These are phyloP conservation scores for Drosophila kuntzei DNA, from an alignment of 2,888 invertebrate species.

Conservation along the genomic window DNA sequence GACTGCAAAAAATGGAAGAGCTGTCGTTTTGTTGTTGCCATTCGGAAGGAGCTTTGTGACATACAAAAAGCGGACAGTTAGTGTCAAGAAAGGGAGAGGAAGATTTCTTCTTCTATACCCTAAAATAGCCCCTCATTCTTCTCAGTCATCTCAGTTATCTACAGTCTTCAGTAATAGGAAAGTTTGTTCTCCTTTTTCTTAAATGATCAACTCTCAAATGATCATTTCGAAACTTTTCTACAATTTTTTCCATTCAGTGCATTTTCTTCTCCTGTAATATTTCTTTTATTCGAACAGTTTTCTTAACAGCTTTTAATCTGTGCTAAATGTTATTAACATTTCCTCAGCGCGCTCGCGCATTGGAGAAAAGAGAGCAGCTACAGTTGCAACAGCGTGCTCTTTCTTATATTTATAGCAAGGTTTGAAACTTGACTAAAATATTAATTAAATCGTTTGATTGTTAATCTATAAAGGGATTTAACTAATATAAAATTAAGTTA, in stretches of 20 bases:
- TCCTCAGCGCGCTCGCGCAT: conserved; percentile 39
- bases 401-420: conserved; percentile 33
- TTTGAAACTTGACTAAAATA: conserved; percentile 31
- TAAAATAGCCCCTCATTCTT: neutral
- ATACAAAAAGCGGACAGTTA: neutral
- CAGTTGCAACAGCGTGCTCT: conserved; percentile 1
- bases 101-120: neutral
- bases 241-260: no score
- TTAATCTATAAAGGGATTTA: neutral
- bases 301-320: conserved; percentile 20
- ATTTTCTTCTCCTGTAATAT: neutral
- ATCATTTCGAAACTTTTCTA: neutral
- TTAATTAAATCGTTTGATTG: neutral
- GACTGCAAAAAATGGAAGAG: conserved; percentile 65
- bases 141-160: neutral
- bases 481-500: neutral
- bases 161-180: neutral
- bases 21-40: conserved; percentile 42
- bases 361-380: conserved; percentile 7
- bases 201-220: neutral
- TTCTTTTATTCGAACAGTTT: conserved; percentile 1
- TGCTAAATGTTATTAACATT: conserved; percentile 44
- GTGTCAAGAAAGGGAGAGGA: neutral
- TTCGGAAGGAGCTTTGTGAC: conserved; percentile 20
- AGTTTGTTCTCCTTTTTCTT: neutral